Base-by-base conservation (phyloP, 2,888 invertebrate genomes). In the Lithophane ornitopus region DNA sequence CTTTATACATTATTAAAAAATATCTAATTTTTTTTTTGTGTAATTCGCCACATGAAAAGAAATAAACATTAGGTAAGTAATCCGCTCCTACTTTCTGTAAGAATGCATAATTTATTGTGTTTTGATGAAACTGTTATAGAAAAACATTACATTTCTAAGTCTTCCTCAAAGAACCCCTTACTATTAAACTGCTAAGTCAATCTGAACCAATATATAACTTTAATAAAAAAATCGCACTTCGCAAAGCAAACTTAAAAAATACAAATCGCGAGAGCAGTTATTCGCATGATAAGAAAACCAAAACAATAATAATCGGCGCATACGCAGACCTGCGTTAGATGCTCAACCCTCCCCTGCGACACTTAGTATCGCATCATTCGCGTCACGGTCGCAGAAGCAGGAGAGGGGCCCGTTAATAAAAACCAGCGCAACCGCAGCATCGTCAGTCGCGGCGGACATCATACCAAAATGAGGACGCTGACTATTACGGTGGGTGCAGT, bases 391-490 rank as follows among this genome's bases (percentile, higher is more conserved):
- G 83, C 67, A 82, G 72, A 76, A 84, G 70, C 74, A 74, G 90
- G 94, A 93, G 94, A 94, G 94, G 95, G 94, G 95, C 89, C 86
- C 61, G 81, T 89, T 92, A 82, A 94, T 95, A 95, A 92, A 94
- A 93, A 93, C 90, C 82, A 80, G 90, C 91, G 90, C 89, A 34
- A 59, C 71, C 87, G 82, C 75, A 76, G 65, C 74, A 75, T 66
- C 81, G 90, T 81, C 95, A 95, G 95, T 95, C 94, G 93, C 92
- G 91, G 92, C 91, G 92, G 90, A 87, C 90, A 92, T 91, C 93
- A 91, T 89, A 85, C 86, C 92, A 93, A 92, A 90, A 95, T 95
- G 95, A 94, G 95, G 92, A 93, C 94, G 93, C 93, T 94, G 91
- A 91, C 94, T 86, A 88, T 93, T 63, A 94, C 94, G 95, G 95